Evolutionary conservation across 2,797 vertebrate species (phyloP).

Genomic region (Anisognathus igniventris): DNA sequence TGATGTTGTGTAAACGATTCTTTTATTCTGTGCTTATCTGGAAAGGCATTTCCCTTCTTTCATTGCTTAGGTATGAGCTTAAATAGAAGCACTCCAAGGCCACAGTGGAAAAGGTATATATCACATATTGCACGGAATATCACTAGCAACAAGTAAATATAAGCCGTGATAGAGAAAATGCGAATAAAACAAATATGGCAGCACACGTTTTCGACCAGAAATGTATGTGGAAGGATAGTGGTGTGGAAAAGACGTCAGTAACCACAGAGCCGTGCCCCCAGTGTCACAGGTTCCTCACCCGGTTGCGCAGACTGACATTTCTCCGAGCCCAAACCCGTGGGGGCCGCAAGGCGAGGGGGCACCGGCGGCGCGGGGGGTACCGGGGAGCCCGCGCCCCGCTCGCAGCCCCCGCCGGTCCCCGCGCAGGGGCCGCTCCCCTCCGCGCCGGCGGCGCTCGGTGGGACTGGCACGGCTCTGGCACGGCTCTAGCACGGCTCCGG

Average conservation of each 20-base stretch:
- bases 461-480: too few relatives aligned
- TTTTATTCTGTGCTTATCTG: not conserved
- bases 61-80: not conserved
- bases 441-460: too few relatives aligned
- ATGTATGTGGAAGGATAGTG: accelerated
- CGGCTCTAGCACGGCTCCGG: too few relatives aligned
- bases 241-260: not conserved
- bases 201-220: not conserved
- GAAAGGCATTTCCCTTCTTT: not conserved
- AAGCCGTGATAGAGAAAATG: not conserved
- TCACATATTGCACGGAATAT: accelerated
- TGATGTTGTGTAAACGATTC: not conserved
- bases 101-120: accelerated
- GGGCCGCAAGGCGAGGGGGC: not conserved
- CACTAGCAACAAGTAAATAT: not conserved
- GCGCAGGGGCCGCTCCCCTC: not conserved
- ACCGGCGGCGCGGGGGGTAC: not conserved
- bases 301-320: not conserved
- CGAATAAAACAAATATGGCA: not conserved
- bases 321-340: accelerated
- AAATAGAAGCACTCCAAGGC: not conserved
- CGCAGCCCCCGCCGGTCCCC: not conserved
- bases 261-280: not conserved
- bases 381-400: not conserved
- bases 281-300: accelerated